Evolutionary conservation across 1,140 invertebrate genomes (phyloP), one percentile per base, ranked within the genome.

Genomic region (Sitobion miscanthi): DNA sequence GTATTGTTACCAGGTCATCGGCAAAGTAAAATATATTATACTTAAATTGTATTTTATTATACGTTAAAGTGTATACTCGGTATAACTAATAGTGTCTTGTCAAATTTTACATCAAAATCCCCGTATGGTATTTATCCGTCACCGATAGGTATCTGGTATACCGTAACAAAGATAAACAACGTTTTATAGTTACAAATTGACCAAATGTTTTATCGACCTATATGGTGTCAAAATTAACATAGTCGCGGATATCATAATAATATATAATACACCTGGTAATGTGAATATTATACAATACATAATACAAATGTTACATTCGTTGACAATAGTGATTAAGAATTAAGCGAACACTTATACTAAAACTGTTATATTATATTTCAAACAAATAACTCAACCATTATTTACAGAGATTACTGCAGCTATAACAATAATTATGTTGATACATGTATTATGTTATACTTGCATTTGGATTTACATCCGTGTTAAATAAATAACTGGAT

Each of bases 391-490:
- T 47, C 25, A 20, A 87, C 25, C 45, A 87, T n/a, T 47, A 87
- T 87, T 87, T 87, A 87, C 42, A 87, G 42, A 87, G 85, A 87
- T 87, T 87, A 87, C 85, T 47, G 42, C 85, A 25, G 42, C 45
- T 47, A 87, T 20, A 87, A n/a, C 45, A 47, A 47, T 45, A 87
- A 87, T 87, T 87, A 87, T 87, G 45, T 87, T 87, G 45, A 45
- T n/a, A 47, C 85, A 30, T 87, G 17, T 87, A 47, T 47, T n/a
- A 17, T n/a, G 25, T 87, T n/a, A 17, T 77, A 30, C 85, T 47
- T n/a, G 45, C 30, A 30, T 49, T 87, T n/a, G 11, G 14, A 87
- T 47, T 25, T 87, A 30, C 14, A 47, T 49, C 25, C 42, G 14
- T n/a, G 25, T 87, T 87, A 87, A 87, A 45, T 87, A 87, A 45